Base-by-base conservation (phyloP, 2,113 vertebrate genomes). In the Sterrhoptilus dennistouni region DNA sequence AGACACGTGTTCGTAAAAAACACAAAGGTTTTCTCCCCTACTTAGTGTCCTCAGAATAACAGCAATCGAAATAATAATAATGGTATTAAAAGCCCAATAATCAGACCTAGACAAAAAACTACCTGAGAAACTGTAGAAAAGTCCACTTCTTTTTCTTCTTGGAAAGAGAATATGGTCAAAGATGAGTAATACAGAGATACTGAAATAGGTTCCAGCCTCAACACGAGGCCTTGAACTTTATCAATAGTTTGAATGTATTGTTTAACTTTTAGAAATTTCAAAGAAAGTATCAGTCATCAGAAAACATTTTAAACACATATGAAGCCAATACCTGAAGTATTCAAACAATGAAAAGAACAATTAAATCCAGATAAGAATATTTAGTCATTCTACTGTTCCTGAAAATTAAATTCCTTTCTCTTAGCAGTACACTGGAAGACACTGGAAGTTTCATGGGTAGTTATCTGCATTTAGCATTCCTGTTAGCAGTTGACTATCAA, bases 1-100 rank as follows among this genome's bases (percentile, higher is more conserved):
- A 33, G 29, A 54, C 12, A 60, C 1, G 9, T 2, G 12, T 25
- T 9, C 65, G 13, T 25, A 31, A 59, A 14, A 13, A 72, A 53
- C n/a, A 3, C 2, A 36, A 71, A 60, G 1, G 3, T 18, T 28
- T 23, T 19, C 45, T 33, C 11, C 10, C 13, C 5, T 12, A 8
- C 2, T 9, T 36, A 20, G 17, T 16, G 13, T n/a, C 42, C 52
- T 71, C 25, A 65, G 31, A 65, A 54, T 28, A 60, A 2, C 4
- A 6, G 13, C 11, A 57, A 74, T 47, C 5, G 57, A 29, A 87
- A 50, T 16, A 76, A 12, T 14, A 83, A 12, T 27, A 86, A 19
- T 27, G 7, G 12, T 31, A 83, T 17, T 42, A 49, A 63, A 76
- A 86, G 24, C 12, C 17, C 8, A 35, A 14, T 38, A 42, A 81